Evolutionary conservation across 2,113 vertebrate species (phyloP), one percentile per base, ranked within the genome.

Genomic region (Sander vitreus): DNA sequence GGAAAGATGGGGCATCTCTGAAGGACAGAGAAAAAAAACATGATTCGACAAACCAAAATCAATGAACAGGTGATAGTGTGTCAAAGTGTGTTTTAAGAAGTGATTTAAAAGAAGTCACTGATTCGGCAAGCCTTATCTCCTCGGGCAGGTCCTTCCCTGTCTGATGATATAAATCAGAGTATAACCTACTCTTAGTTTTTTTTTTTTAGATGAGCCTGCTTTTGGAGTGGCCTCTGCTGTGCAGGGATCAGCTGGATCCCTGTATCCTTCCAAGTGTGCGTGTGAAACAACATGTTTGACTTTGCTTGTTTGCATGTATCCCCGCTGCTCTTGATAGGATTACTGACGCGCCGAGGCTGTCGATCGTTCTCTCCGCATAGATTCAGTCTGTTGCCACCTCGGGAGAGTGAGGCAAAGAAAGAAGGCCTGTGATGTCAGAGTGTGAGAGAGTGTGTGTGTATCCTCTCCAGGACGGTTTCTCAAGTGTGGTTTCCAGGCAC

Each of bases 281-380:
- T 68, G 81, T 84, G 74, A 85, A 84, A 50, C 60, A 2, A 72
- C 75, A 63, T 75, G 86, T 88, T 89, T 83, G 81, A 30, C 63
- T 72, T 25, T 87, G 85, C 82, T 81, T 87, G 90, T 73, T 48
- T 90, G 86, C 83, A 84, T 85, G 90, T 73, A 76, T 87, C 81
- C 83, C 48, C 73, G 63, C 65, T 68, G 88, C 78, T 81, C 30
- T 73, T 91, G 91, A 92, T 81, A 47, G 89, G 86, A 91, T 93
- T 89, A 92, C 68, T 0, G 64, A 80, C 76, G 51, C 72, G n/a
- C 53, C 0, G 76, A 79, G 60, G 79, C 87, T 58, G 76, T 6
- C 2, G 83, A 48, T 91, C 73, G 77, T 92, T 92, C 88, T 80
- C 92, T 90, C 90, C 72, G 85, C 87, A 90, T 92, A 85, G 82